Evolutionary conservation across 2,113 vertebrate genomes (phyloP), one percentile per base, ranked within the genome.

Genomic region (Phalacrocorax pelagicus): DNA sequence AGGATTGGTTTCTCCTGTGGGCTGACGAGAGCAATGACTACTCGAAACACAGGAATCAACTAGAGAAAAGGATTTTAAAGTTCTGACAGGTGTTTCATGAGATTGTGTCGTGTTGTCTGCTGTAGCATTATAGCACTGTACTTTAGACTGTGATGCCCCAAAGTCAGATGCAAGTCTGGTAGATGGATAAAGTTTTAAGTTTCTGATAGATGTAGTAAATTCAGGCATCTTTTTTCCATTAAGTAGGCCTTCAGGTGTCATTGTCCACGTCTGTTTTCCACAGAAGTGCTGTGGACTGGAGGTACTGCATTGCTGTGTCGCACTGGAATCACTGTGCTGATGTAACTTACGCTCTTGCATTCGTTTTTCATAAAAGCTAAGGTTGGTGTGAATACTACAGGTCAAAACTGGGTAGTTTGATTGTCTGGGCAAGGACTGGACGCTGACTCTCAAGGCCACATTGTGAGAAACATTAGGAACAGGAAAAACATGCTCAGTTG

Each of bases 401-500:
- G 98, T 99, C 94, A 99, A 73, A 90, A 98, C 98, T 22, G 99
- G 99, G 93, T 99, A 99, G 96, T 98, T 99, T 19, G 99, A 99
- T 88, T 99, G 99, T 97, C 99, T 98, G 66, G 99, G 99, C 91
- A 99, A 97, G 19, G 99, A 99, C 98, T 99, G 99, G 74, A 99
- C 99, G 3, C 98, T 99, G 94, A 99, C 99, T 98, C 99, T 99
- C 98, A 99, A 98, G 86, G 99, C 99, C 93, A 99, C 99, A 8
- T 98, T 99, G 97, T 99, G 99, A 93, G 99, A 99, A 52, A 99
- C 98, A 18, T 99, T 99, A 67, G 99, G 99, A 94, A 99, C 98
- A 30, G 99, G 99, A 97, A 99, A 99, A 86, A 99, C 98, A 54
- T 99, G 99, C 94, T 99, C 99, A 32, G 98, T 99, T 42, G 99